These are phyloP conservation scores for Meloidogyne exigua DNA, from an alignment of 1,140 invertebrate genomes.

Conservation along the genomic window DNA sequence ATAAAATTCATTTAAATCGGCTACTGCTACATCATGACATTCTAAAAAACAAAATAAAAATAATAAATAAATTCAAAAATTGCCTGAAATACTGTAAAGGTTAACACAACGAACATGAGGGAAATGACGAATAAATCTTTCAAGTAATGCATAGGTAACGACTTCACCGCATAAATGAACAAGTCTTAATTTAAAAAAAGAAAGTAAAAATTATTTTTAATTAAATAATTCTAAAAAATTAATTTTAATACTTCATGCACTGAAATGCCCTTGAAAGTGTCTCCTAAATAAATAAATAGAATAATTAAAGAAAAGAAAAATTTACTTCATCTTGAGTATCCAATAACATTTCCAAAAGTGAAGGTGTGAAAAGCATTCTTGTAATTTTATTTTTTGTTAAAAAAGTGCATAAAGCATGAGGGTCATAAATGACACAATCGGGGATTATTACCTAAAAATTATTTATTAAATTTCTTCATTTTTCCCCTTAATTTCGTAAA, in stretches of 20 bases:
- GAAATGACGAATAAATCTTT: conserved; percentile 63
- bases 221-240: background rate
- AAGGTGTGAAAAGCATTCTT: conserved; percentile 66
- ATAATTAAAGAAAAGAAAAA: background rate
- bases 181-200: conserved; percentile 55
- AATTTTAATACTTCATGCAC: conserved; percentile 10
- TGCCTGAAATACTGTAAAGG: conserved; percentile 64
- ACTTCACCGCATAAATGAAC: conserved; percentile 67
- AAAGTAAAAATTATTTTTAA: background rate
- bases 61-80: conserved; percentile 51
- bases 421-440: conserved; percentile 66
- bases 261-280: conserved; percentile 17
- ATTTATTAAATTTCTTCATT: background rate
- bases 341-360: conserved; percentile 65
- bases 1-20: conserved; percentile 63
- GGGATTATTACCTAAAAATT: conserved; percentile 63
- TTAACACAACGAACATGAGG: conserved; percentile 65
- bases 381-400: conserved; percentile 64
- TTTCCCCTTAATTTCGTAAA: too few relatives aligned
- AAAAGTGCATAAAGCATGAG: conserved; percentile 62
- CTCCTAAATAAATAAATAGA: background rate
- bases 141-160: conserved; percentile 65
- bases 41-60: background rate
- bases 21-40: conserved; percentile 63
- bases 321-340: conserved; percentile 48